Evolutionary conservation across 2,888 invertebrate species (phyloP), one percentile per base, ranked within the genome.

Genomic region (Hirtodrosophila alboralis): DNA sequence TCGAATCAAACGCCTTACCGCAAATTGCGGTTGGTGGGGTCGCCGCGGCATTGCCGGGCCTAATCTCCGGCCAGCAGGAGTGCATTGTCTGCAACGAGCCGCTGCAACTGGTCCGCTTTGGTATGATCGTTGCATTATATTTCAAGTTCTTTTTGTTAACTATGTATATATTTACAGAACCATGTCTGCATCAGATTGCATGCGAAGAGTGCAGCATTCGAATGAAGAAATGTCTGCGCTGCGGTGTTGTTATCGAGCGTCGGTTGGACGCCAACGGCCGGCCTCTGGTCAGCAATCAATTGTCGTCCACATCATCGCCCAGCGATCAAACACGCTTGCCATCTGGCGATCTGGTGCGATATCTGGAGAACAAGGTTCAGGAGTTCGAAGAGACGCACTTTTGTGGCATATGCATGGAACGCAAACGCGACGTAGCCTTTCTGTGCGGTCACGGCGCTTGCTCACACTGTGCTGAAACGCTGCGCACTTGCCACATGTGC

Each of bases 361-460:
- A 91, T 84, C 90, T 96, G 49, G 95, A 95, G 88, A 94, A 94
- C 74, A 94, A 95, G 90, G 94, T 96, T 60, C 95, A 95, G 34
- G 96, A 96, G 90, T 94, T 96, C 72, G 97, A 97, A 88, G 96
- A 97, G 86, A 95, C 95, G 12, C 94, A 95, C 83, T 94, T 94
- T 88, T 97, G 97, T 87, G 94, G 95, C 51, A 96, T 97, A 75
- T 97, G 97, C 89, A 96, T 97, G 96, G 96, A 97, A 86, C 92
- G 95, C 27, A 93, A 93, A 60, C 92, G 95, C 28, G 95, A 96
- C 86, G 95, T 96, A 13, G 96, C 95, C 14, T 97, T 97, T 89
- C 91, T 96, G n/a, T 97, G 97, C 85, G 97, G 97, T 1, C 97
- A 97, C 85, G 95, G 95, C 14, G 95, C 96, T 9, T 97, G 97